phyloP scores from a whole-genome alignment of 1,140 invertebrate species.

The Centruroides sculpturatus region DNA sequence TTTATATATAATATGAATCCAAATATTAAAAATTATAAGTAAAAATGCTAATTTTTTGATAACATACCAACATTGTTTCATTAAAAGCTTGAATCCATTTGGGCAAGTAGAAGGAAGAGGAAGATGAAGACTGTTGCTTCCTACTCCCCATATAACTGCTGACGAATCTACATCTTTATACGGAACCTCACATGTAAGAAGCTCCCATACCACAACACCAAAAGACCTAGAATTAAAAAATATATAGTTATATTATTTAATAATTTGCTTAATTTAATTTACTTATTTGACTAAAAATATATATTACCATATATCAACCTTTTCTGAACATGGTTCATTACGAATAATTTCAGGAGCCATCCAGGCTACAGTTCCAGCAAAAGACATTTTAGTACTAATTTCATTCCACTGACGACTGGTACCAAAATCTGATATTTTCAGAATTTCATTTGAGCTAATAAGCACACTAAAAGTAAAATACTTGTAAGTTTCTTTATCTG shows the following conservation, averaged over 20 bases:
- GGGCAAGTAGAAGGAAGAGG: conserved; percentile 84
- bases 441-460: conserved; percentile 71
- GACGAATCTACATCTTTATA: conserved; percentile 94
- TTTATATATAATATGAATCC: neutral
- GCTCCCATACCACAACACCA: conserved; percentile 93
- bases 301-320: conserved; percentile 80
- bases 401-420: conserved; percentile 89
- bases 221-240: conserved; percentile 31
- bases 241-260: neutral
- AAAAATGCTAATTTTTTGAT: neutral
- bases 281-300: neutral
- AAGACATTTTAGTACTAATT: conserved; percentile 92
- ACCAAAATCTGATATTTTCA: conserved; percentile 97
- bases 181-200: conserved; percentile 87
- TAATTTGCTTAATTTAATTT: neutral
- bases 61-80: conserved; percentile 71
- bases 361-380: conserved; percentile 94
- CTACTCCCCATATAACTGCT: conserved; percentile 95
- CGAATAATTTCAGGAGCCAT: conserved; percentile 98
- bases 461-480: conserved; percentile 57
- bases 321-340: conserved; percentile 89
- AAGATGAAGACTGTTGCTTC: conserved; percentile 74
- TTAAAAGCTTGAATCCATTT: conserved; percentile 53
- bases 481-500: too few relatives aligned
- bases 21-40: neutral